Conservation (phyloP, 2,797 vertebrate species). For the Lacerta viridis region DNA sequence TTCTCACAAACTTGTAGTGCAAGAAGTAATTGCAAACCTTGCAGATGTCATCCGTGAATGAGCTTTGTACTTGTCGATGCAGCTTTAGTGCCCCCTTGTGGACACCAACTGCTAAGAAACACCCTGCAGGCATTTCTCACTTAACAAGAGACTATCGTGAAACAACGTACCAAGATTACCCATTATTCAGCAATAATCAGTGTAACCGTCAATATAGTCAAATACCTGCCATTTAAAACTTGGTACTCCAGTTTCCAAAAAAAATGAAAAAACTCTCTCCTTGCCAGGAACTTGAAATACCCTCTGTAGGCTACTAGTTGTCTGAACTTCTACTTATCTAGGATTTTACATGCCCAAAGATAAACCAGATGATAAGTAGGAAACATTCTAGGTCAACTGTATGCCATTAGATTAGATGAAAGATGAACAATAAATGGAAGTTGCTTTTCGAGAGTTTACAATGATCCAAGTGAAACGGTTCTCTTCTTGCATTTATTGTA, state of each 20-base stretch:
- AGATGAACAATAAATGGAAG: background rate
- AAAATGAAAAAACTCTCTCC: background rate
- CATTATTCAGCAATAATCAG: background rate
- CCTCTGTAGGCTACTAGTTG: no score
- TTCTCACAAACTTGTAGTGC: no score
- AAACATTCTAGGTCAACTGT: no score
- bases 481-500: constrained; percentile 76
- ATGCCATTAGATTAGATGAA: background rate
- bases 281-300: background rate
- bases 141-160: background rate
- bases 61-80: background rate
- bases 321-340: background rate
- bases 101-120: constrained; percentile 16
- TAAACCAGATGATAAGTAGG: background rate
- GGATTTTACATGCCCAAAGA: background rate
- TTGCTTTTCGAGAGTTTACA: constrained; percentile 11
- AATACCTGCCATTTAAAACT: background rate
- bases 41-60: background rate
- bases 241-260: background rate
- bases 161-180: background rate
- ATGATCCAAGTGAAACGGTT: constrained; percentile 19
- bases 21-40: background rate
- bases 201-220: background rate
- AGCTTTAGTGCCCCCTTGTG: constrained; percentile 62
- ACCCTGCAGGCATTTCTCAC: background rate